Base-by-base conservation (phyloP, 2,113 vertebrate genomes). In the Ursus arctos region DNA sequence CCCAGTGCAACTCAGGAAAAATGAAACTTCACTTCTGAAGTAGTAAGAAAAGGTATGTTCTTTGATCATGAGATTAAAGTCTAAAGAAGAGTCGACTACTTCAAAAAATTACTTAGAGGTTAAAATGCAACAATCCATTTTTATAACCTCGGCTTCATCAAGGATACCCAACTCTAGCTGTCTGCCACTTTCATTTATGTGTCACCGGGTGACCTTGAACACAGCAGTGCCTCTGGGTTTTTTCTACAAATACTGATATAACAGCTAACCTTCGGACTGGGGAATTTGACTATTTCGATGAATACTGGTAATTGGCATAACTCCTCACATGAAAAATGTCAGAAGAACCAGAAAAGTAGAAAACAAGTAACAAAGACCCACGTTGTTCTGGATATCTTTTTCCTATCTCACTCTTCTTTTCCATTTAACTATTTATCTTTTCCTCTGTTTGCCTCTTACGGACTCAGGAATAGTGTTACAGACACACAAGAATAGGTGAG, bases 11-110 rank as follows among this genome's bases (percentile, higher is more conserved):
- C 40, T 55, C 40, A 82, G 8, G 26, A 71, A 84, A 95, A 91
- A 86, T 67, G 15, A 94, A 93, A 83, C 57, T 80, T 91, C 26
- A 96, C 43, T 77, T n/a, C 43, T 59, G 6, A 97, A 47, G 28
- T 92, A 7, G 84, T 86, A 94, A 91, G 69, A 49, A 86, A 93
- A 89, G 47, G 11, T 65, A 14, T 11, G 43, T 89, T 96, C 83
- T 88, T 95, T 98, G 83, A 93, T 97, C 67, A 43, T 82, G 28
- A 92, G 69, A 65, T 91, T 86, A 83, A 97, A 84, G 3, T 93
- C 80, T 94, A 82, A 94, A 96, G 40, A 90, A 91, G 7, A 76
- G 10, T 11, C 65, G 51, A 91, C 26, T 33, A 91, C 36, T 97
- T 96, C 21, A 95, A 95, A 96, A 85, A 87, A 83, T 83, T 93